Evolutionary conservation across 2,888 invertebrate species (phyloP).

Genomic region (Aelia acuminata): DNA sequence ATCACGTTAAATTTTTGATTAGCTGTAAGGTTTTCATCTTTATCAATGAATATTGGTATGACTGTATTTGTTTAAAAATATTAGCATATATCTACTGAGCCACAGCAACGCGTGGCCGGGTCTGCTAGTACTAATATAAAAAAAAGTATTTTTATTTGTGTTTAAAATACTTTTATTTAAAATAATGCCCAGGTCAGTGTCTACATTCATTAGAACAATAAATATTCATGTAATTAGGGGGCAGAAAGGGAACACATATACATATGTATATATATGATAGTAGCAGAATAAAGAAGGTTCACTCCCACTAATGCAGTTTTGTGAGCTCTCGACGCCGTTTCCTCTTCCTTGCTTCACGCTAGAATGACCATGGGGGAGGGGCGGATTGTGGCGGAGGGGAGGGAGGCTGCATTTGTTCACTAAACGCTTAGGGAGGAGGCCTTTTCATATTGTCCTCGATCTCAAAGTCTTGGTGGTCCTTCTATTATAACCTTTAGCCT

Average conservation of each 20-base stretch:
- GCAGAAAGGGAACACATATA: background rate
- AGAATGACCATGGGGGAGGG: background rate
- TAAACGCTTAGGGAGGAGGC: background rate
- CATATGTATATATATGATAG: background rate
- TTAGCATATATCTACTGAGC: too few relatives aligned
- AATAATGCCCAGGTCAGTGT: too few relatives aligned
- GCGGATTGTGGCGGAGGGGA: background rate
- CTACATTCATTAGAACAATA: too few relatives aligned
- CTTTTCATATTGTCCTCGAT: conserved; percentile 19
- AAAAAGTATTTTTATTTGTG: too few relatives aligned
- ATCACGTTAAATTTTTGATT: too few relatives aligned
- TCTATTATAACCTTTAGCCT: background rate
- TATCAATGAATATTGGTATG: too few relatives aligned
- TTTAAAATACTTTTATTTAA: too few relatives aligned
- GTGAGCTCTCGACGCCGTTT: background rate
- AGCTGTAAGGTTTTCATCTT: too few relatives aligned
- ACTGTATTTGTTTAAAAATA: too few relatives aligned
- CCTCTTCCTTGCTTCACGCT: conserved; percentile 13
- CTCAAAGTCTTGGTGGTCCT: background rate
- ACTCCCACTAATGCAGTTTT: conserved; percentile 38
- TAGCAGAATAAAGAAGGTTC: background rate
- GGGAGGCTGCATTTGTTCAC: conserved; percentile 17
- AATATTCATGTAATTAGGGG: background rate
- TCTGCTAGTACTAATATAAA: too few relatives aligned
- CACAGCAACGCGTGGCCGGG: too few relatives aligned